Base-by-base conservation (phyloP, 2,888 invertebrate genomes). In the Oxystoma pomonae region DNA sequence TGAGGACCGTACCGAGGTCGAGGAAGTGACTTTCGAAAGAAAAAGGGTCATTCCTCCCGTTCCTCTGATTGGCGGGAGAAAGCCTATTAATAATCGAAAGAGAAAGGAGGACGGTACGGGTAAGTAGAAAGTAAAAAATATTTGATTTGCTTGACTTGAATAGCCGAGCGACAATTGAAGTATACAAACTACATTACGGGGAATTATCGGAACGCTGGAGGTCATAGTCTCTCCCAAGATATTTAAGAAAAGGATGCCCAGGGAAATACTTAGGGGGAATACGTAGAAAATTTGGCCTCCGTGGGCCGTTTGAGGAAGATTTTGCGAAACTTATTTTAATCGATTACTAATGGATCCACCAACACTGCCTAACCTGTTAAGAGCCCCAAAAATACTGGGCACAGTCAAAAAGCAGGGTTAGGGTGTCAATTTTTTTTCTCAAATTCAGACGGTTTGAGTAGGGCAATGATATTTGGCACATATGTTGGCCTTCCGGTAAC, bases 11-110 rank as follows among this genome's bases (percentile, higher is more conserved):
- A 7, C 35, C 5, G 35, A 35, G 35, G 35, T 7, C 3, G 12
- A 35, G 12, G 35, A 3, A 35, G 5, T 12, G 3, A 5, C n/a
- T 17, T 57, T 57, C 16, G 57, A 65, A 16, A 59, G 20, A 16
- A 58, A 53, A 16, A 59, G 65, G 50, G 60, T 65, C 2, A 7
- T 56, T 1, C 65, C 65, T 1, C 35, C 62, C 2, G 12, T 56
- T 1, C 65, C 65, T 1, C 35, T 12, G 3, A 7, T 35, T 3
- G 19, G 5, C 2, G 19, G 56, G 16, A 56, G 63, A 9, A 61
- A 22, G 58, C 20, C 59, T 3, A 64, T 64, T 21, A 58, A 61
- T 20, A 55, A 58, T 2, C 52, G 19, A 16, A 61, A 59, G 20
- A 63, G 57, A 12, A 35, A 35, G 20, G 60, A 50, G 1, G 60